These are phyloP conservation scores for Pangasianodon gigas DNA, from an alignment of 2,113 vertebrate genomes.

Conservation along the genomic window DNA sequence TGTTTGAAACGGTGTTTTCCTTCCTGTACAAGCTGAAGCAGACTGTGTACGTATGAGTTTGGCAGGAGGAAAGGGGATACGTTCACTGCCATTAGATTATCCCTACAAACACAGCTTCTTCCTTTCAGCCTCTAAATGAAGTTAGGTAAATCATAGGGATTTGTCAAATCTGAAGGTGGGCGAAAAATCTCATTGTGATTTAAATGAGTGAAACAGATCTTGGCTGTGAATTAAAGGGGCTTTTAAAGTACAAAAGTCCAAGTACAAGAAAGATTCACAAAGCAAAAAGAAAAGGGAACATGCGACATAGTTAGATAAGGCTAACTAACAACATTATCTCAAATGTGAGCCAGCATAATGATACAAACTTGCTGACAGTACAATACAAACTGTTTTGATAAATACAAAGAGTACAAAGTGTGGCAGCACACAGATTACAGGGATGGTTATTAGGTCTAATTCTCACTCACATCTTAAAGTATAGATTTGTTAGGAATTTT, in stretches of 20 bases:
- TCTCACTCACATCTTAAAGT: background rate
- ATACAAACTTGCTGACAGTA: background rate
- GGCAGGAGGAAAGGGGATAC: slow-evolving; percentile 13
- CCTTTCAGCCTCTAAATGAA: background rate
- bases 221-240: background rate
- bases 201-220: background rate
- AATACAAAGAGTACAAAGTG: background rate
- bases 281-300: background rate
- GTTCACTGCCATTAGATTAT: slow-evolving; percentile 30
- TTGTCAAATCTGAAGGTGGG: background rate
- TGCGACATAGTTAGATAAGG: background rate
- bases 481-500: background rate
- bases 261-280: background rate
- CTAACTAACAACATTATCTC: background rate
- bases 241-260: background rate
- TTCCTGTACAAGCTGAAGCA: background rate
- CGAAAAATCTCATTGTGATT: background rate
- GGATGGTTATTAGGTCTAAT: background rate
- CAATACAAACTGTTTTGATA: background rate
- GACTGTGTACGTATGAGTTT: slow-evolving; percentile 7
- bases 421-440: background rate
- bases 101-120: background rate
- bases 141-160: background rate
- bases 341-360: background rate
- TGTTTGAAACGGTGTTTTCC: background rate